Evolutionary conservation across 2,797 vertebrate species (phyloP).

Genomic region (Urocyon cinereoargenteus): DNA sequence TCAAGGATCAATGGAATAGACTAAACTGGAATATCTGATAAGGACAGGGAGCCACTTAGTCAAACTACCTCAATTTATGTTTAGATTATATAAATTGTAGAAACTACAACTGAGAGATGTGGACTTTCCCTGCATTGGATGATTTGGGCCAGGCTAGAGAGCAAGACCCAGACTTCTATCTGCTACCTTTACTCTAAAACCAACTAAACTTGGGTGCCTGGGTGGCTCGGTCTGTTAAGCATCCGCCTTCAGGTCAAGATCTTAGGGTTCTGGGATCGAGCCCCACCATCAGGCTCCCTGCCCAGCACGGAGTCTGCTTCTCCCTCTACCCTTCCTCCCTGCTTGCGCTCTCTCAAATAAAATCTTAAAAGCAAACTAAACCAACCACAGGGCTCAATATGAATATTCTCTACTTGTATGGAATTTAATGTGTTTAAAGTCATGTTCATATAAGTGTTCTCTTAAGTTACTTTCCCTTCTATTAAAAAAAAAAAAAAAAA

Average conservation of each 20-base stretch:
- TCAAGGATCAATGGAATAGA: neutral
- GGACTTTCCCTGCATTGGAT: neutral
- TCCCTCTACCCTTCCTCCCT: too few species aligned
- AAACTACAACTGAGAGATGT: neutral
- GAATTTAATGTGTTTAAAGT: neutral
- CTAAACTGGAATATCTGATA: neutral
- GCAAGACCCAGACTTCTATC: neutral
- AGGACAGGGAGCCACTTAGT: neutral
- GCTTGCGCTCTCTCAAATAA: too few species aligned
- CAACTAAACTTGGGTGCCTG: neutral
- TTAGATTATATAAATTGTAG: neutral
- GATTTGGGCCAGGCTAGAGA: neutral
- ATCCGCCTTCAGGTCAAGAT: too few species aligned
- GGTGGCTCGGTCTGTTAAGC: too few species aligned
- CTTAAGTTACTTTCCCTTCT: neutral
- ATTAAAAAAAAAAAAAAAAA: too few species aligned
- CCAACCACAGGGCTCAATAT: neutral
- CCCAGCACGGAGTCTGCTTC: too few species aligned
- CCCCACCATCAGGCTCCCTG: too few species aligned
- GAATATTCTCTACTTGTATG: neutral
- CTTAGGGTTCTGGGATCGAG: too few species aligned
- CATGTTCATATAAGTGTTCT: neutral
- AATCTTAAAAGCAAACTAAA: neutral
- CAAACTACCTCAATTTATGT: neutral
- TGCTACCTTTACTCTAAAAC: neutral